Percentiles rank a stretch among this genome's conserved stretches.
These are phyloP conservation scores for Hypanus sabinus DNA, from an alignment of 2,113 vertebrate species.

Conservation along the genomic window DNA sequence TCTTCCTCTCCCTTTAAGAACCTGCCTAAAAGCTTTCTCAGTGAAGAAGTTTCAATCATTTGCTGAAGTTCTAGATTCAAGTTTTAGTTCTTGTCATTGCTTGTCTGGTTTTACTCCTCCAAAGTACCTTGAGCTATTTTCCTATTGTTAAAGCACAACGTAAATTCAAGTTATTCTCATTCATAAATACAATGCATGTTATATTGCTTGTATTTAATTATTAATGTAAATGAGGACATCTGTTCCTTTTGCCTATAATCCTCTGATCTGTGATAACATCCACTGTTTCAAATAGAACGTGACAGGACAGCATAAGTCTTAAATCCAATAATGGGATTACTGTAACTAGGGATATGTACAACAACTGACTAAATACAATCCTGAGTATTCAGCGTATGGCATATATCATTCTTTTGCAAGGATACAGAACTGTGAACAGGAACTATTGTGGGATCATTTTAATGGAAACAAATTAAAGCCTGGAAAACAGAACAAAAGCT, in stretches of 20 bases:
- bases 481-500: background rate
- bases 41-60: background rate
- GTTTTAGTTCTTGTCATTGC: background rate
- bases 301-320: background rate
- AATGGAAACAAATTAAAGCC: background rate
- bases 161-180: background rate
- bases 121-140: background rate
- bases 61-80: background rate
- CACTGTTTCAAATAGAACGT: background rate
- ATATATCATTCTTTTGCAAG: background rate
- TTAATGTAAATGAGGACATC: background rate
- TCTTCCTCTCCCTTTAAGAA: background rate
- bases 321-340: background rate
- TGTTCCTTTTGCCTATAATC: background rate
- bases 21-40: background rate
- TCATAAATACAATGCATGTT: background rate
- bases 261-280: background rate
- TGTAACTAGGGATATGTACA: background rate
- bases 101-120: background rate
- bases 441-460: background rate
- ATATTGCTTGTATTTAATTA: background rate
- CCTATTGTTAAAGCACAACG: background rate
- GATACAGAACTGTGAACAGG: background rate
- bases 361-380: background rate
- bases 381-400: background rate